Base-by-base conservation (phyloP, 1,140 invertebrate species). In the Triops cancriformis region DNA sequence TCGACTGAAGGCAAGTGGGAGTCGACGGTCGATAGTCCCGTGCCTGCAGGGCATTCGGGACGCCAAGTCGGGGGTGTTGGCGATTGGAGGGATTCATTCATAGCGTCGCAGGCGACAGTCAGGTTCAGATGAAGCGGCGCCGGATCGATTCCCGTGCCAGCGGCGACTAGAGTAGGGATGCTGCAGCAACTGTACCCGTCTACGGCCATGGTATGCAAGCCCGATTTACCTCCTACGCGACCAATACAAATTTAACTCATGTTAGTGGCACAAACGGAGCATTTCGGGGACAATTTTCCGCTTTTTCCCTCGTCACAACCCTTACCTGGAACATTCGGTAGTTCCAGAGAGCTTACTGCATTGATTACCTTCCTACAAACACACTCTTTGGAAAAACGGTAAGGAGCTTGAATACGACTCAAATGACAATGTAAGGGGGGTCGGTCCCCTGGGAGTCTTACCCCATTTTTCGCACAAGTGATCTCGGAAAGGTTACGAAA, bases 21-120 rank as follows among this genome's bases (percentile, higher is more conserved):
- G 51, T 18, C 18, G 51, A 64, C 51, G 51, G 51, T 64, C 51
- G 14, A 64, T 64, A 64, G 51, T 64, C 23, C 51, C 2, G 51
- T 64, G 51, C 51, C 51, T 64, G 51, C 51, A 64, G n/a, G 51
- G 51, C 51, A 64, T 4, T 64, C 51, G n/a, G 51, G 51, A 64
- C 51, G 10, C 10, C 51, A n/a, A 64, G 18, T 64, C 51, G 51
- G 51, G 51, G 51, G 51, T 64, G 51, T 64, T 64, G 14, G 51
- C 51, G 51, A 64, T 64, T 64, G 51, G 51, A 64, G 51, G 51
- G 51, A 64, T 64, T 64, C 51, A 64, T 64, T 64, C 51, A 64
- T 64, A 64, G 51, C 23, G 51, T 64, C 51, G 51, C 51, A 64
- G n/a, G 51, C 51, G 0, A 18, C 10, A 64, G 51, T 64, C 51